Percentiles rank a stretch among this genome's conserved stretches.
phyloP scores from a whole-genome alignment of 2,797 vertebrate genomes.

The Eulemur mongoz region DNA sequence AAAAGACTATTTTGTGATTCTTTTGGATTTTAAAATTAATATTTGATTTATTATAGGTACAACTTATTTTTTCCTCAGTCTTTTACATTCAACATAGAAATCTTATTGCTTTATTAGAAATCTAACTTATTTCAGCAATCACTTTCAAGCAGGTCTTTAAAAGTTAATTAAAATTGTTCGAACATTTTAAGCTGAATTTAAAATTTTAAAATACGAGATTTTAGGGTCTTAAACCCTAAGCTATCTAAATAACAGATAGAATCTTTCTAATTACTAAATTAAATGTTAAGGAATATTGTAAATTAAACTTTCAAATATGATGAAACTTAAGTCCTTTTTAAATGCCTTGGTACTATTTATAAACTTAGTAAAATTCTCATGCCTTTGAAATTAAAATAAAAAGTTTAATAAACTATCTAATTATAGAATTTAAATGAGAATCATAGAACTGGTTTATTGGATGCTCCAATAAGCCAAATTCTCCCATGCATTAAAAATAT shows the following conservation, averaged over 20 bases:
- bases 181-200: constrained; percentile 52
- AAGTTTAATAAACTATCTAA: constrained; percentile 12
- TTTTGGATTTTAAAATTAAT: constrained; percentile 45
- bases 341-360: not conserved
- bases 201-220: constrained; percentile 42
- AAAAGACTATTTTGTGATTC: not conserved
- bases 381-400: constrained; percentile 43
- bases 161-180: constrained; percentile 51
- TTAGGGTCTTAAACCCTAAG: not conserved
- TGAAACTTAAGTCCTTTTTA: constrained; percentile 8
- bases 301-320: constrained; percentile 33
- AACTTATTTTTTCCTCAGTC: constrained; percentile 23
- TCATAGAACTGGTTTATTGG: not conserved
- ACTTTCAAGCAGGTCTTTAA: constrained; percentile 42
- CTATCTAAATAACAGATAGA: not conserved
- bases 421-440: constrained; percentile 23
- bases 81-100: constrained; percentile 45
- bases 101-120: constrained; percentile 9
- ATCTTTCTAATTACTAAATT: constrained; percentile 25
- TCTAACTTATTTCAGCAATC: constrained; percentile 10
- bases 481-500: not conserved
- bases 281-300: constrained; percentile 40
- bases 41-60: constrained; percentile 19
- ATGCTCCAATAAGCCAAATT: constrained; percentile 6
- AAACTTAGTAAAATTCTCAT: constrained; percentile 25